Evolutionary conservation across 1,140 invertebrate genomes (phyloP), one percentile per base, ranked within the genome.

Genomic region (Drosophila arizonae): DNA sequence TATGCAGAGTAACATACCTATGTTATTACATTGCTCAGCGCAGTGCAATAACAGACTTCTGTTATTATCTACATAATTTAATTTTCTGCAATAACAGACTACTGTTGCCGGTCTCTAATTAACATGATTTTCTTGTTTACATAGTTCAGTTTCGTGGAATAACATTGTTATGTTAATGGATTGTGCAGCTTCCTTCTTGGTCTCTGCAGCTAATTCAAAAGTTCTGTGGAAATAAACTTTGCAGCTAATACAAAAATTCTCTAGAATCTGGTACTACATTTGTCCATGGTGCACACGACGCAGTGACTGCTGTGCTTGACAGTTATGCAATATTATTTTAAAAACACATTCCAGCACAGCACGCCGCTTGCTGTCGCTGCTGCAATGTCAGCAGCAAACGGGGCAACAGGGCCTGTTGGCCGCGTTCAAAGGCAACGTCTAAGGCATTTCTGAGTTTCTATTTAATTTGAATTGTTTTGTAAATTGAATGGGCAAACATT

Each of bases 301-400:
- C 11, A 39, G 46, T 21, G 30, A 15, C 41, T 56, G 24, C 46
- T 65, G 33, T 45, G 69, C 62, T 66, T 39, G 79, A 79, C 72
- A 88, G 84, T 71, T 87, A 88, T 87, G 79, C 76, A 82, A 87
- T 88, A 82, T 82, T 87, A 82, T 87, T 87, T 82, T 71, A 87
- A 82, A 69, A 81, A 68, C 76, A 79, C 72, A 88, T 88, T 61
- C 70, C 56, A 41, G 33, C 33, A 9, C 8, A 24, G 21, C 6
- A 4, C 8, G 6, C 6, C 30, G 6, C 33, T 36, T 1, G 67
- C 81, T 58, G 21, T 57, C 33, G 56, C 55, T 28, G 26, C 45
- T n/a, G n/a, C 15, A 43, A 24, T 57, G 56, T 45, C n/a, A 28
- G 26, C 24, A 28, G 26, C n/a, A 10, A 6, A n/a, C 11, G 46